phyloP scores from a whole-genome alignment of 37 sponge, comb jelly and placozoan genomes.

The Haliclona indistincta region DNA sequence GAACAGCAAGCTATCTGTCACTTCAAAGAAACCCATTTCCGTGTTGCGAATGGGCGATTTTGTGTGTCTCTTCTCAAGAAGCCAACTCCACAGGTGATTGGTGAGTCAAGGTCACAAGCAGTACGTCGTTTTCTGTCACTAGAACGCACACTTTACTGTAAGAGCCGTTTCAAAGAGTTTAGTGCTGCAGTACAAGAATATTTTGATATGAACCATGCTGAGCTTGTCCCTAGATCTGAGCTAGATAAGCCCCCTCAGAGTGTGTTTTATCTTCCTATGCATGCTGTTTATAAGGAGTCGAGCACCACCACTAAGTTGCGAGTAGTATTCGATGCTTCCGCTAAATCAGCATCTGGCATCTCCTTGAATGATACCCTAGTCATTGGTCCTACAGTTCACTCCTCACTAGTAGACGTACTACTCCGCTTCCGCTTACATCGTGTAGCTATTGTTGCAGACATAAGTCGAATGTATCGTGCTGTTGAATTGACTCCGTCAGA shows the following conservation, averaged over 20 bases:
- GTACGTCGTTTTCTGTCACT: slow-evolving; percentile 41
- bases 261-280: slow-evolving; percentile 42
- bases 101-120: slow-evolving; percentile 54
- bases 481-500: not conserved
- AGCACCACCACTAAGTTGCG: slow-evolving; percentile 48
- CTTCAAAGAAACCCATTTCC: slow-evolving; percentile 19
- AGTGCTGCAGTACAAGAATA: slow-evolving; percentile 43
- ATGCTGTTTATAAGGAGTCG: slow-evolving; percentile 39
- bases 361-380: slow-evolving; percentile 12
- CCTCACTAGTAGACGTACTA: not conserved
- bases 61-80: slow-evolving; percentile 27
- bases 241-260: slow-evolving; percentile 35
- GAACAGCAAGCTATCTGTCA: slow-evolving; percentile 19
- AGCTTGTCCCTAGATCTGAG: slow-evolving; percentile 36
- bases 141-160: slow-evolving; percentile 35
- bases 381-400: not conserved
- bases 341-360: slow-evolving; percentile 14
- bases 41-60: slow-evolving; percentile 22
- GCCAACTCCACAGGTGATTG: slow-evolving; percentile 3
- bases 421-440: not conserved
- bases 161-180: slow-evolving; percentile 25
- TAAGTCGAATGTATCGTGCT: not conserved
- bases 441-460: not conserved
- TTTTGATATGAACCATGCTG: slow-evolving; percentile 28
- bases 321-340: slow-evolving; percentile 46